Evolutionary conservation across 2,888 invertebrate species (phyloP), one percentile per base, ranked within the genome.

Genomic region (Lordiphosa andalusiaca): DNA sequence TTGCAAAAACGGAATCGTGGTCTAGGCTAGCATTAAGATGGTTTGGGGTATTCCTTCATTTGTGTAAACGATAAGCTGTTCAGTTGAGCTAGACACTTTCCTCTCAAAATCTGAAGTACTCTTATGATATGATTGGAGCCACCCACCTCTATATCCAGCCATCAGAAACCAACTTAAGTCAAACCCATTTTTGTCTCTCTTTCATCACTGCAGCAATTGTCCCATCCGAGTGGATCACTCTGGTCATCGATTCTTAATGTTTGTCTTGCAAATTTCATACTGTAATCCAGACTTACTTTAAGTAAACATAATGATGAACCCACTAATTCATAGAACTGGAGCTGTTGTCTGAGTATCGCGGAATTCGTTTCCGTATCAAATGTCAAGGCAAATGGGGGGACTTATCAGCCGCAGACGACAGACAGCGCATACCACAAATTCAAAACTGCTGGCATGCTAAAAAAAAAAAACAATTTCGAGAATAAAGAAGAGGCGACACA

Each of bases 321-420:
- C 48, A 67, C 71, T 59, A 60, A 47, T 6, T 21, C 30, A 46
- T 58, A 42, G 42, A 47, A 41, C 12, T 21, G 25, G 23, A 53
- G 37, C 30, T 30, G 61, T 46, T 63, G 66, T 52, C 66, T 23
- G 38, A 48, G 52, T 60, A 74, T 63, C 53, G 40, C 54, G 50
- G 30, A 30, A 66, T 53, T 54, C 48, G 52, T 46, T 54, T 47
- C 47, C 46, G 51, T 75, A 83, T 75, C 76, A 67, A 53, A 80
- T 76, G 67, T 75, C 76, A 72, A 63, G 62, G 62, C 64, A 40
- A 39, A 67, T 65, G 65, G 69, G 80, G 67, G 67, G 57, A 16
- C 61, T 75, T 75, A 83, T 72, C 76, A 64, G 75, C 23, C 16
- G 33, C 38, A 57, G 44, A 52, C 64, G 37, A 37, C 16, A n/a